phyloP scores from a whole-genome alignment of 2,797 vertebrate species.

The Ptychobarbus kaznakovi region DNA sequence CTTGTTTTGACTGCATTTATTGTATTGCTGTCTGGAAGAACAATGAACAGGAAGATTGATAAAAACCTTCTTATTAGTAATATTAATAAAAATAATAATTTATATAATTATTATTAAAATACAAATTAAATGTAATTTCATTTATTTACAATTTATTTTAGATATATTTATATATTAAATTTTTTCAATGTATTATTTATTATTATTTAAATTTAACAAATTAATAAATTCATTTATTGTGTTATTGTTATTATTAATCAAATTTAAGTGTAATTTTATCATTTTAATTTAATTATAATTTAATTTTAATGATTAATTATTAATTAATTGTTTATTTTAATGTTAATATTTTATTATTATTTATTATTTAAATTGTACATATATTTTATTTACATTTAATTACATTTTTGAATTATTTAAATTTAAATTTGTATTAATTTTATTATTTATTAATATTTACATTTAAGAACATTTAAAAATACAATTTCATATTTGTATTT shows the following conservation, averaged over 20 bases:
- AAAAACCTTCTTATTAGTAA: background rate
- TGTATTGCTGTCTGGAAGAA: background rate
- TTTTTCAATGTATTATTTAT: too few relatives aligned
- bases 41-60: too few relatives aligned
- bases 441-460: background rate
- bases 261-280: background rate
- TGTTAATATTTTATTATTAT: background rate
- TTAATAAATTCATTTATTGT: background rate
- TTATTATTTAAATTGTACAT: too few relatives aligned
- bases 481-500: background rate
- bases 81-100: too few relatives aligned
- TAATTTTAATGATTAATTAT: too few relatives aligned
- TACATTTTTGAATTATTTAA: background rate
- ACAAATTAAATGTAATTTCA: too few relatives aligned
- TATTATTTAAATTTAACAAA: too few relatives aligned
- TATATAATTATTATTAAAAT: background rate
- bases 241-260: background rate
- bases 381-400: too few relatives aligned
- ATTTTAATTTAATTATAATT: too few relatives aligned
- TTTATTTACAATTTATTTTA: background rate
- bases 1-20: background rate
- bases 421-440: background rate
- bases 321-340: background rate
- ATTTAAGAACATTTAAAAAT: background rate
- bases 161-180: background rate